Evolutionary conservation across 2,113 vertebrate genomes (phyloP), one percentile per base, ranked within the genome.

Genomic region (Callospermophilus lateralis): DNA sequence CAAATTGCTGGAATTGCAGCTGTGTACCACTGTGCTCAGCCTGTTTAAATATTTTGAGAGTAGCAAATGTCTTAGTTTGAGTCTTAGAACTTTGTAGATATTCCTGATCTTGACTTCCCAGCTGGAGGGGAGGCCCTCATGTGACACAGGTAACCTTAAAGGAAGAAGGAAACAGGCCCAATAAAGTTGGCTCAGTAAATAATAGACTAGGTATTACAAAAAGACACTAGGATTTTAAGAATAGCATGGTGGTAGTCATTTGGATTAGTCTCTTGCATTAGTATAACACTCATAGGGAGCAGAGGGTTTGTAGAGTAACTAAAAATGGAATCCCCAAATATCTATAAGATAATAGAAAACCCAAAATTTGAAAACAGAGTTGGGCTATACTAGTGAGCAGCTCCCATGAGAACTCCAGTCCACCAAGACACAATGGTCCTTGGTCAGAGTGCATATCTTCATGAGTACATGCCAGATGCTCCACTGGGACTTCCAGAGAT

Each of bases 251-350:
- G 17, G 80, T 95, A 84, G 45, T 39, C 67, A 70, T 83, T 92
- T 63, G 67, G 8, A 96, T 87, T 90, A 93, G 70, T 79, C 58
- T 8, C 51, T 89, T 95, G 12, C 15, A 79, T 24, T 92, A 85
- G 11, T 68, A 39, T 42, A 74, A 86, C 73, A 70, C 24, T 30
- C 37, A 97, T 15, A 88, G 28, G 19, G 37, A 91, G 13, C 74
- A 92, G 42, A 86, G 4, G 4, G 53, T 19, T 80, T 48, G 6
- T 45, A 81, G 61, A 48, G 20, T 34, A 95, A 93, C 26, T 81
- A 65, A 77, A 89, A 77, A 55, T 22, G 37, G 53, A 94, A 93
- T 89, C 34, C 5, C 28, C 37, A 90, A 83, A 72, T 84, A 92
- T 37, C 20, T 30, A 3, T 53, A 70, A 73, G 58, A 61, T 95